Percentiles rank a stretch among this genome's conserved stretches.
phyloP scores from a whole-genome alignment of 2,113 vertebrate species.

The Mastomys natalensis region DNA sequence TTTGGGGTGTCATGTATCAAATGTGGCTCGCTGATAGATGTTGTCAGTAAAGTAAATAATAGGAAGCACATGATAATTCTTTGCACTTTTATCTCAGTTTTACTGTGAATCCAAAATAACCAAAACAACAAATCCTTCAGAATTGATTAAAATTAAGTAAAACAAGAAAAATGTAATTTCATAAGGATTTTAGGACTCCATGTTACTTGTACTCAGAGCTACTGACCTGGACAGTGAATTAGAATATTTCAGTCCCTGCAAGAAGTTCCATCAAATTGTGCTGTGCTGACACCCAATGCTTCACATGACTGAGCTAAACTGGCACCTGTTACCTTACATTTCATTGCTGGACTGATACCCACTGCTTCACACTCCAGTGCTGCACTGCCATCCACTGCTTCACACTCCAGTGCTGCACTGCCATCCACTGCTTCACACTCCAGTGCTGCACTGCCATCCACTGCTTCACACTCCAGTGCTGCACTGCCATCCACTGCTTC shows the following conservation, averaged over 20 bases:
- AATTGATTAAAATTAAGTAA: neutral
- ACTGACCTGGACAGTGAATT: neutral
- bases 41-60: too few relatives aligned
- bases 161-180: neutral
- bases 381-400: neutral
- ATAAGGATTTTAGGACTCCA: neutral
- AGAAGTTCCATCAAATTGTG: neutral
- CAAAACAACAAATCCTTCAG: neutral
- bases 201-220: neutral
- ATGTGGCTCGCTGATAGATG: too few relatives aligned
- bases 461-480: neutral
- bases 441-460: too few relatives aligned
- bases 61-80: neutral
- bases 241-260: neutral
- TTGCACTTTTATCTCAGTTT: neutral
- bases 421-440: neutral
- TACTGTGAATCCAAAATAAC: neutral
- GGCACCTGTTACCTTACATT: too few relatives aligned
- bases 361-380: neutral
- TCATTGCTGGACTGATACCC: neutral
- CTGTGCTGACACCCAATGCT: neutral
- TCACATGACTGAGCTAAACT: neutral
- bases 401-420: neutral
- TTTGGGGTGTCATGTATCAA: neutral
- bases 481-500: neutral